Evolutionary conservation across 2,113 vertebrate genomes (phyloP).

Genomic region (Brachirus orientalis): DNA sequence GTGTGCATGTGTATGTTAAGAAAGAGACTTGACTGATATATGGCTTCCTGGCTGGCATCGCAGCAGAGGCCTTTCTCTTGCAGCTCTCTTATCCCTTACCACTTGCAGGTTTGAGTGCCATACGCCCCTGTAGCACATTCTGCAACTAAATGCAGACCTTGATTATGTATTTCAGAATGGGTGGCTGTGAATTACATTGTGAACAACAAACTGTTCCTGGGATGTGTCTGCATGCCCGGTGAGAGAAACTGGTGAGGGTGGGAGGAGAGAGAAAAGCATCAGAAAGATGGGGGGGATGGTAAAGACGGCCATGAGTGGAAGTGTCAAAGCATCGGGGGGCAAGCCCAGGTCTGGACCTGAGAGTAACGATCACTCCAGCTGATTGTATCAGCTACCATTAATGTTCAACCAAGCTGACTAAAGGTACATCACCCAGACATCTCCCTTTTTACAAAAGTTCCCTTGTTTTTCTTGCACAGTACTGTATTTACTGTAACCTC

Average conservation of each 20-base stretch:
- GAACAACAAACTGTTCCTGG: constrained; percentile 30
- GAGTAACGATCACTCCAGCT: constrained; percentile 73
- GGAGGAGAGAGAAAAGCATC: constrained; percentile 39
- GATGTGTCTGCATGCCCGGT: constrained; percentile 42
- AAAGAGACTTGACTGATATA: constrained; percentile 74
- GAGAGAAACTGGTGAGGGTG: constrained; percentile 52
- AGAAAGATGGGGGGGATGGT: constrained; percentile 61
- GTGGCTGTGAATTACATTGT: constrained; percentile 49
- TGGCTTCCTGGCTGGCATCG: constrained; percentile 78
- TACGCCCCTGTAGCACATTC: constrained; percentile 35
- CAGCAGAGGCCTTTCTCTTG: constrained; percentile 60
- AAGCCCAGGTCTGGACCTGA: constrained; percentile 71
- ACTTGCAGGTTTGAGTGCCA: constrained; percentile 37
- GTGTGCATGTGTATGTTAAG: constrained; percentile 57
- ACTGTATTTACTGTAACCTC: neutral
- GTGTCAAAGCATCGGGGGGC: constrained; percentile 73
- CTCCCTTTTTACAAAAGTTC: constrained; percentile 12
- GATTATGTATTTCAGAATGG: constrained; percentile 47
- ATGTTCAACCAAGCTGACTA: constrained; percentile 33
- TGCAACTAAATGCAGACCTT: constrained; percentile 51
- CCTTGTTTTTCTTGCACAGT: neutral
- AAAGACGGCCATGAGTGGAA: constrained; percentile 55
- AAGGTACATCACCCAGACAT: constrained; percentile 23
- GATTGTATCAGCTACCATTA: constrained; percentile 68
- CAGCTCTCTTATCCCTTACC: constrained; percentile 49